Conservation (phyloP, 2,113 vertebrate genomes). For the Hippocampus barbouri region DNA sequence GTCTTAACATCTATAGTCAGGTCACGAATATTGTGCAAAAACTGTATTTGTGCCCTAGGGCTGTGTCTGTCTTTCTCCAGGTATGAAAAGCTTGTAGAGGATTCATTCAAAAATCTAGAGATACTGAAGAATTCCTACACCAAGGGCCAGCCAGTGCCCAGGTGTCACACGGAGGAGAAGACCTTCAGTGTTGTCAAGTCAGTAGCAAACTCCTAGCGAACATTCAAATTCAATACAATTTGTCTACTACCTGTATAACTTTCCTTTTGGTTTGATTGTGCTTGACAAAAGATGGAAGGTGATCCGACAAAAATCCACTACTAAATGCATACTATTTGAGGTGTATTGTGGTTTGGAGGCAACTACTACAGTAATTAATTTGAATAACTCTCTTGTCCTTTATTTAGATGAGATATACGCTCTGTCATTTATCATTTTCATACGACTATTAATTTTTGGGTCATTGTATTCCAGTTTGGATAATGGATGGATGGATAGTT, state of each 20-base stretch:
- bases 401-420: neutral
- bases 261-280: neutral
- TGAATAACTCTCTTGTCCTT: neutral
- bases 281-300: neutral
- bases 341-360: neutral
- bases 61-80: slow-evolving; percentile 54
- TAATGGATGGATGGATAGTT: too few relatives aligned
- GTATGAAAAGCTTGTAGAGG: slow-evolving; percentile 80
- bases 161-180: slow-evolving; percentile 81
- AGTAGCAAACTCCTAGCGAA: slow-evolving; percentile 26
- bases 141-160: slow-evolving; percentile 76
- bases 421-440: neutral
- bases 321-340: neutral
- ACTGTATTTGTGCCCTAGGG: neutral
- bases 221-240: slow-evolving; percentile 2
- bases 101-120: slow-evolving; percentile 79
- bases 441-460: neutral
- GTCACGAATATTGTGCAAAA: neutral
- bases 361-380: neutral
- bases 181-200: slow-evolving; percentile 83
- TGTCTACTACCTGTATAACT: neutral
- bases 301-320: neutral
- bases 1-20: neutral
- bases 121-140: slow-evolving; percentile 76
- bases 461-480: neutral